phyloP scores from a whole-genome alignment of 2,113 vertebrate genomes.

The Hucho hucho region DNA sequence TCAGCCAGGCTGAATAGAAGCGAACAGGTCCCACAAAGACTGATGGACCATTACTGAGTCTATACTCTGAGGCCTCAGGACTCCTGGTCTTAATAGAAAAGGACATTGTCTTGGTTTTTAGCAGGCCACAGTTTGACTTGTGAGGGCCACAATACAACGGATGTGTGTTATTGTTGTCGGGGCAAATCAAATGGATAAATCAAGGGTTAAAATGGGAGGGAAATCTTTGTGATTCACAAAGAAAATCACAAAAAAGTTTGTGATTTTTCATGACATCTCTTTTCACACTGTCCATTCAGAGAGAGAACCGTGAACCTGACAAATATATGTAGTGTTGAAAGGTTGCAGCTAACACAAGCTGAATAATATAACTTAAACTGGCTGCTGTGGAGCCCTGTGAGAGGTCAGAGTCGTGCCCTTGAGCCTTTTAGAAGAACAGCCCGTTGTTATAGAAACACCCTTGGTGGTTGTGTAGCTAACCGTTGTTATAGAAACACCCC shows the following conservation, averaged over 20 bases:
- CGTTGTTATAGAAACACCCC: neutral
- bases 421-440: too few relatives aligned
- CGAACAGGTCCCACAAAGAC: conserved; percentile 67
- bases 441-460: neutral
- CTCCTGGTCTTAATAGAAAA: conserved; percentile 51
- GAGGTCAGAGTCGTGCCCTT: neutral
- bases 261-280: too few relatives aligned
- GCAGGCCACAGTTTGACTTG: conserved; percentile 48
- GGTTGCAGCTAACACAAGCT: neutral
- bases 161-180: conserved; percentile 39
- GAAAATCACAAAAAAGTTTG: too few relatives aligned
- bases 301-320: neutral
- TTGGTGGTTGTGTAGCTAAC: neutral
- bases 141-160: conserved; percentile 34
- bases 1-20: conserved; percentile 60
- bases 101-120: conserved; percentile 46
- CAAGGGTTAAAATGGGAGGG: neutral
- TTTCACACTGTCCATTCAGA: neutral
- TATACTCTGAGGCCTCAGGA: conserved; percentile 51
- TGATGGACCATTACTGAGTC: conserved; percentile 54
- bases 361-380: neutral
- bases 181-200: neutral
- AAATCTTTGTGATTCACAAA: too few relatives aligned
- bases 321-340: neutral
- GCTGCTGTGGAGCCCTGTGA: neutral